Conservation (phyloP, 2,113 vertebrate genomes). For the Hylia prasina region DNA sequence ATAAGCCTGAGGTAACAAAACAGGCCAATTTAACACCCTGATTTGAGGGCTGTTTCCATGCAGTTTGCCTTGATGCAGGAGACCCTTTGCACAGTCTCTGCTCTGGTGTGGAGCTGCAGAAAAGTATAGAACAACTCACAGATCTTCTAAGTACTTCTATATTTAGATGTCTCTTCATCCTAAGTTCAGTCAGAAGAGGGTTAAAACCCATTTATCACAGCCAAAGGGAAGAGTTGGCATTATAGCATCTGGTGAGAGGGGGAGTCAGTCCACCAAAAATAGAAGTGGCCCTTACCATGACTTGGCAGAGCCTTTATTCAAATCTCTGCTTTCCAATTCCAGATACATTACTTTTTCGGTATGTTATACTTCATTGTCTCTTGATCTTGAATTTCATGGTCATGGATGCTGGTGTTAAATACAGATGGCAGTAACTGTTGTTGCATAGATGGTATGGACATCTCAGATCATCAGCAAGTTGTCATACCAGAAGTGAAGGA, state of each 20-base stretch:
- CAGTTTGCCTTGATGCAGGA: neutral
- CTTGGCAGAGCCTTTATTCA: neutral
- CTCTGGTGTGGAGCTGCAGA: neutral
- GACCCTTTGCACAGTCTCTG: neutral
- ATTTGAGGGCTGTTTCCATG: neutral
- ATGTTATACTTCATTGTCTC: neutral
- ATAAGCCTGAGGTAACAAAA: neutral
- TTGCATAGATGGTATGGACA: neutral
- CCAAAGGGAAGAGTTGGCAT: neutral
- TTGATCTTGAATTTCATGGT: neutral
- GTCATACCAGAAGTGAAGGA: neutral
- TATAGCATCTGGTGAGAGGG: neutral
- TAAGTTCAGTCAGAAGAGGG: neutral
- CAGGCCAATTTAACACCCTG: neutral
- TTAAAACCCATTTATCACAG: neutral
- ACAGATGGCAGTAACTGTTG: neutral
- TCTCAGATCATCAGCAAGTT: neutral
- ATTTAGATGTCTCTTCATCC: neutral
- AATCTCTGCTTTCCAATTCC: neutral
- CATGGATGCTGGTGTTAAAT: neutral
- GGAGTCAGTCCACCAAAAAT: neutral
- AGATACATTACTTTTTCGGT: neutral
- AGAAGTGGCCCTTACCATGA: neutral
- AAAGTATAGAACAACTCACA: neutral
- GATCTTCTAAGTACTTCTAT: neutral